Evolutionary conservation across 2,888 invertebrate species (phyloP).

Genomic region (Drosophila glabriapex): DNA sequence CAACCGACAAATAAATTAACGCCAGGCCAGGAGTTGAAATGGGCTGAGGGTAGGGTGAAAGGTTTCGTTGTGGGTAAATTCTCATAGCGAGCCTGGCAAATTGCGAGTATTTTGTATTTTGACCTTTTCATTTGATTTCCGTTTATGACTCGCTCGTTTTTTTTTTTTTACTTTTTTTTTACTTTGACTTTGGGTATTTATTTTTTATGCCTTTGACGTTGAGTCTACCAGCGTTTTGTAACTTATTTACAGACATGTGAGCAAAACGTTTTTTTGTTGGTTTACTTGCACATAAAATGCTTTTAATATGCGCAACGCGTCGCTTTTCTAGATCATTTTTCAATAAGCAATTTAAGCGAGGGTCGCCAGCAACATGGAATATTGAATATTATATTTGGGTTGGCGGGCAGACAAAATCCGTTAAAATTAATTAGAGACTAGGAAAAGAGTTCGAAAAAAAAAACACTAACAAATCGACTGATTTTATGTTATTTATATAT

Average conservation of each 20-base stretch:
- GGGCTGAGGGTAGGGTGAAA: slow-evolving; percentile 11
- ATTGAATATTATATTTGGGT: slow-evolving; percentile 25
- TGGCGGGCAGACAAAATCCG: slow-evolving; percentile 5
- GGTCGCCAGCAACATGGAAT: slow-evolving; percentile 1
- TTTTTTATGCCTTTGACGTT: slow-evolving; percentile 35
- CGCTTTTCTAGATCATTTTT: slow-evolving; percentile 41
- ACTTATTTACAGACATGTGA: slow-evolving; percentile 44
- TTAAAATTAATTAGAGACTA: slow-evolving; percentile 33
- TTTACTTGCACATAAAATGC: slow-evolving; percentile 35
- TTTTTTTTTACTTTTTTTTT: slow-evolving; percentile 18
- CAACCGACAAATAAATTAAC: slow-evolving; percentile 80
- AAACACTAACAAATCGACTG: background rate
- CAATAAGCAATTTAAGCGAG: slow-evolving; percentile 50
- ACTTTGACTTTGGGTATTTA: slow-evolving; percentile 34
- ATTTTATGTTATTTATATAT: background rate
- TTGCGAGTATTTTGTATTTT: slow-evolving; percentile 61
- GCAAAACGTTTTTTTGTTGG: slow-evolving; percentile 5
- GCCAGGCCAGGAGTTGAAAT: slow-evolving; percentile 31
- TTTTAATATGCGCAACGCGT: slow-evolving; percentile 63
- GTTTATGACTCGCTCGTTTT: slow-evolving; percentile 56
- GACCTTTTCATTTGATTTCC: slow-evolving; percentile 77
- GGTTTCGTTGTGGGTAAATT: slow-evolving; percentile 24
- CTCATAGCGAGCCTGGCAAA: slow-evolving; percentile 55
- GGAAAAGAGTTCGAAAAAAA: background rate
- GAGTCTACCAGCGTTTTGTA: slow-evolving; percentile 27